Evolutionary conservation across 1,140 invertebrate genomes (phyloP).

Genomic region (Pogonognathellus flavescens): DNA sequence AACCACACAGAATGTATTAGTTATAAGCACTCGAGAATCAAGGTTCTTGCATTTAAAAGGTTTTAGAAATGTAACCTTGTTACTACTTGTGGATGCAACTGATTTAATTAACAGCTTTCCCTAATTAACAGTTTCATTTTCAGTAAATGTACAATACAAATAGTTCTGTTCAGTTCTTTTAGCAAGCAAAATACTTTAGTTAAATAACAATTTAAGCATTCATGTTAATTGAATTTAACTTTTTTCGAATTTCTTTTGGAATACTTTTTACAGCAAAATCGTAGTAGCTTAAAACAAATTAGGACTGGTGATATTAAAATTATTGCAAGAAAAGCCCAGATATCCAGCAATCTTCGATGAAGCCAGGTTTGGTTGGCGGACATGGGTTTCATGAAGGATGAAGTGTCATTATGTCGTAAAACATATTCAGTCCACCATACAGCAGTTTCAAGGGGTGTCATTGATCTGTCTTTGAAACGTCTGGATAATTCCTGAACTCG

Average conservation of each 20-base stretch:
- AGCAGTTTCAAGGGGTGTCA: constrained; percentile 67
- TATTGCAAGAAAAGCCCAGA: constrained; percentile 31
- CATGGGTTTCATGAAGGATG: background rate
- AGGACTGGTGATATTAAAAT: background rate
- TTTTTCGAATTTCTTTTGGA: background rate
- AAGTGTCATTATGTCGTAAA: constrained; percentile 71
- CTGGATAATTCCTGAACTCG: background rate
- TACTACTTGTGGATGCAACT: too few species aligned
- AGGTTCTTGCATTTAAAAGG: too few species aligned
- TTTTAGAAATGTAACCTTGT: too few species aligned
- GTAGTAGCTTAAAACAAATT: background rate
- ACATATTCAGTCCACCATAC: constrained; percentile 76
- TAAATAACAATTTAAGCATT: too few species aligned
- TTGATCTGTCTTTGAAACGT: constrained; percentile 65
- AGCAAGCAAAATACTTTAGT: too few species aligned
- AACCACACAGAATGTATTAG: too few species aligned
- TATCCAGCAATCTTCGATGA: constrained; percentile 55
- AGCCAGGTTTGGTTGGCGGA: constrained; percentile 52
- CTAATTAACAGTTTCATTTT: too few species aligned
- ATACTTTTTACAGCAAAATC: background rate
- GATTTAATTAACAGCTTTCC: too few species aligned
- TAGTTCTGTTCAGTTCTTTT: too few species aligned
- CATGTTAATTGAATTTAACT: background rate
- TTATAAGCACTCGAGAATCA: too few species aligned
- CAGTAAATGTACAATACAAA: too few species aligned